Evolutionary conservation across 2,797 vertebrate species (phyloP), one percentile per base, ranked within the genome.

Genomic region (Phrynocephalus vlangalii): DNA sequence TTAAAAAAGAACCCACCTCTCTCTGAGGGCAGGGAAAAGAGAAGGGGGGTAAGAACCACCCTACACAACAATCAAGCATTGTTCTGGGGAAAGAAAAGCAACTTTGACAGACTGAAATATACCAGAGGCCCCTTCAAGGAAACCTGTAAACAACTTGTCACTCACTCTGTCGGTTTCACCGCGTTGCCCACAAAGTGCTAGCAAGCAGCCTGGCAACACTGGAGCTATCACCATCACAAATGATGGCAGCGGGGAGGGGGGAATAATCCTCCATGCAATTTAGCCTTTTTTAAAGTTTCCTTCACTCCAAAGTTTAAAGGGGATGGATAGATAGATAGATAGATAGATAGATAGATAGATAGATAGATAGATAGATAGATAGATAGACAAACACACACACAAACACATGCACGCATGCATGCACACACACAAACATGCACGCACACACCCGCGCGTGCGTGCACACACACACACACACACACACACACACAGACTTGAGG

Each of bases 41-140:
- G 60, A 20, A 60, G 56, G 56, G 60, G 3, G 15, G 10, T 6
- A 33, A 33, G 70, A 1, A 60, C 78, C 95, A 96, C 96, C 94
- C 94, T 96, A 93, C 96, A 95, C 96, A 97, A 97, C 97, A 98
- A 98, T 98, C 97, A 96, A 96, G 97, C 97, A 98, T 98, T 98
- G 98, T 99, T 98, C 97, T 96, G 95, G 87, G 90, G 93, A 94
- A 96, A 98, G 97, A 97, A 98, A 98, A 98, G 97, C 97, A 97
- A 97, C 97, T 97, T 97, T 98, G 98, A 98, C 98, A 98, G 98
- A 97, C 97, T 98, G 98, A 98, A 98, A 98, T 98, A 98, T 97
- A 98, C 97, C 97, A 97, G 96, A 95, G 96, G 97, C 96, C 97
- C 97, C 97, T 97, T 96, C 96, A 96, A 95, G 95, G 96, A 97